Conservation (phyloP, 2,113 vertebrate species). For the Tupaia chinensis region DNA sequence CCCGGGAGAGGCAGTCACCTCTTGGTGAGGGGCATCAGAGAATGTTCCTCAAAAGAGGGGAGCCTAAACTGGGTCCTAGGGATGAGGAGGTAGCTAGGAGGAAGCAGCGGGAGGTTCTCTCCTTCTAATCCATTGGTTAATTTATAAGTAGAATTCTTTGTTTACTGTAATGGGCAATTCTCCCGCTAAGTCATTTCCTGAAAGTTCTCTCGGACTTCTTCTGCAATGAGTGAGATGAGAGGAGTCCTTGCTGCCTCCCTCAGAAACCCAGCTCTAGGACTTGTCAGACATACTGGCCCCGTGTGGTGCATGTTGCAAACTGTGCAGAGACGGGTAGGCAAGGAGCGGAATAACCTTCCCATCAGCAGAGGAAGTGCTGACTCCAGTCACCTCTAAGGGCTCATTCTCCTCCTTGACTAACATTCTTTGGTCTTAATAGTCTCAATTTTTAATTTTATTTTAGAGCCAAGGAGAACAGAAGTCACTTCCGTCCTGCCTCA, state of each 20-base stretch:
- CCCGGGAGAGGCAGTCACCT: not conserved
- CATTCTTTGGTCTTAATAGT: not conserved
- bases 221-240: not conserved
- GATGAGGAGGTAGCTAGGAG: not conserved
- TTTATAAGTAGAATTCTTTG: not conserved
- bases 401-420: not conserved
- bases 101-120: not conserved
- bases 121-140: not conserved
- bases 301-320: not conserved
- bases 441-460: conserved; percentile 57
- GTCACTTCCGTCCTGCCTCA: conserved; percentile 66
- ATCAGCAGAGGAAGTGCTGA: not conserved
- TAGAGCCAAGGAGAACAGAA: conserved; percentile 65
- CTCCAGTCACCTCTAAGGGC: not conserved
- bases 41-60: not conserved
- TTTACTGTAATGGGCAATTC: not conserved
- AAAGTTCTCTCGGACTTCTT: not conserved
- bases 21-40: not conserved
- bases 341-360: not conserved
- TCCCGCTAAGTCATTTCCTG: not conserved
- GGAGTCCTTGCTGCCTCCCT: not conserved
- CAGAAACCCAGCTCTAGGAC: not conserved
- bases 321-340: not conserved
- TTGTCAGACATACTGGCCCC: not conserved
- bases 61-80: not conserved